A percentile compares a stretch with the other conserved stretches of the same genome.
These are phyloP conservation scores for Urechis unicinctus DNA, from an alignment of 2,888 invertebrate species.

Conservation along the genomic window DNA sequence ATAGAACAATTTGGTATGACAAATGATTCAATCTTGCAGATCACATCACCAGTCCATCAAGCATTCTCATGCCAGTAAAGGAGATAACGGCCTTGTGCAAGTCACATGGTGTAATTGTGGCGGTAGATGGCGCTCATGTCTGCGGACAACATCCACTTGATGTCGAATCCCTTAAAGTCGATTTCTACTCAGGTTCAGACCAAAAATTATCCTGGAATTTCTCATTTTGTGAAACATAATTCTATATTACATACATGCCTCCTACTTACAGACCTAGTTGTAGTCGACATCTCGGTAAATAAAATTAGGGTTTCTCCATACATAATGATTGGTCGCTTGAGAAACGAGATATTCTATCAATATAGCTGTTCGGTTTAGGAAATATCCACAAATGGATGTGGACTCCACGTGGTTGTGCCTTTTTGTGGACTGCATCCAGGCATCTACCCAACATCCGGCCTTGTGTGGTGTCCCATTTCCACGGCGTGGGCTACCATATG, in stretches of 20 bases:
- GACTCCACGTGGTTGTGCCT: conserved; percentile 35
- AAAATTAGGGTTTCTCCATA: background rate
- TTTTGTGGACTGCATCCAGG: conserved; percentile 27
- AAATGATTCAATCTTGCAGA: too few relatives aligned
- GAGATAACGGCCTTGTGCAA: conserved; percentile 30
- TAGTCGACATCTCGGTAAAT: background rate
- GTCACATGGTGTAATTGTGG: conserved; percentile 26
- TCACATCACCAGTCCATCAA: conserved; percentile 37
- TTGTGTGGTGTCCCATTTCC: background rate
- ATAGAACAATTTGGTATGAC: too few relatives aligned
- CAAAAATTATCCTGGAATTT: too few relatives aligned
- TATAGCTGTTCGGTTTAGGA: conserved; percentile 21
- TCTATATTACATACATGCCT: too few relatives aligned
- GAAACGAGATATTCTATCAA: background rate
- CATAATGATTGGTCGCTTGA: background rate
- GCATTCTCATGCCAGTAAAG: conserved; percentile 34
- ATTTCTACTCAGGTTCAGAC: conserved; percentile 38
- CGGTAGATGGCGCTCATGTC: conserved; percentile 44
- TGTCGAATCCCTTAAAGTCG: conserved; percentile 31
- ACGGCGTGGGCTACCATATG: background rate
- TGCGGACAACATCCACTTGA: conserved; percentile 37
- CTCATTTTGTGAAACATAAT: too few relatives aligned
- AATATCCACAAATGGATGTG: conserved; percentile 45
- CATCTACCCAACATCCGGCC: conserved; percentile 1
- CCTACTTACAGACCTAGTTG: too few relatives aligned